phyloP scores from a whole-genome alignment of 2,888 invertebrate species.

The Limnephilus lunatus region DNA sequence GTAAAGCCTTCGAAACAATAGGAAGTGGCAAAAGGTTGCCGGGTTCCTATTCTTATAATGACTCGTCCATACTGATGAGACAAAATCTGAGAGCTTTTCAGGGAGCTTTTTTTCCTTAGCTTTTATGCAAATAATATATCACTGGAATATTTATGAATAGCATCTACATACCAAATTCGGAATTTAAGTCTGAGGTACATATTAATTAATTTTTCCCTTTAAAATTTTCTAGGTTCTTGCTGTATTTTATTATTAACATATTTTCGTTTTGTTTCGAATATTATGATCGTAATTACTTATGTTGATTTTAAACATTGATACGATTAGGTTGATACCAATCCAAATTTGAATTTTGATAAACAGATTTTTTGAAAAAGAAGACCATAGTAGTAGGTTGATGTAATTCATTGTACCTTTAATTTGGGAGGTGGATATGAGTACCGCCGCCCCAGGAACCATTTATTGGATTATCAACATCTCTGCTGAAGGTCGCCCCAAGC shows the following conservation, averaged over 20 bases:
- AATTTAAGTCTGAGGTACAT: not conserved
- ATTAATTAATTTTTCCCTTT: not conserved
- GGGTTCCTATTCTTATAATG: conserved; percentile 31
- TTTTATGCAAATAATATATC: conserved; percentile 21
- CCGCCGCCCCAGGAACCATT: no score
- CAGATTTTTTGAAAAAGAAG: not conserved
- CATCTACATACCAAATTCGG: not conserved
- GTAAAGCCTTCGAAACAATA: conserved; percentile 37
- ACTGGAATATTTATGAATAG: conserved; percentile 27
- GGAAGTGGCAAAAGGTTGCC: conserved; percentile 31
- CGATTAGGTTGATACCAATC: not conserved
- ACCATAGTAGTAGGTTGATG: not conserved
- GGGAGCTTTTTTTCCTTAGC: conserved; percentile 37
- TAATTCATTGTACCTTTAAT: no score
- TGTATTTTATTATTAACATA: not conserved
- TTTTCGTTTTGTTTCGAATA: not conserved
- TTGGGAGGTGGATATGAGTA: no score
- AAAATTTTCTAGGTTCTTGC: not conserved
- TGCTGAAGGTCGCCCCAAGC: no score
- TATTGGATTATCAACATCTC: no score
- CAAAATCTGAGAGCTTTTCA: conserved; percentile 24
- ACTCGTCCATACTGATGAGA: conserved; percentile 39
- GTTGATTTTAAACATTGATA: not conserved
- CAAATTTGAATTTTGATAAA: no score
- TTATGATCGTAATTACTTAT: not conserved